Conservation (phyloP, 1,140 invertebrate species). For the Euglossa dilemma region DNA sequence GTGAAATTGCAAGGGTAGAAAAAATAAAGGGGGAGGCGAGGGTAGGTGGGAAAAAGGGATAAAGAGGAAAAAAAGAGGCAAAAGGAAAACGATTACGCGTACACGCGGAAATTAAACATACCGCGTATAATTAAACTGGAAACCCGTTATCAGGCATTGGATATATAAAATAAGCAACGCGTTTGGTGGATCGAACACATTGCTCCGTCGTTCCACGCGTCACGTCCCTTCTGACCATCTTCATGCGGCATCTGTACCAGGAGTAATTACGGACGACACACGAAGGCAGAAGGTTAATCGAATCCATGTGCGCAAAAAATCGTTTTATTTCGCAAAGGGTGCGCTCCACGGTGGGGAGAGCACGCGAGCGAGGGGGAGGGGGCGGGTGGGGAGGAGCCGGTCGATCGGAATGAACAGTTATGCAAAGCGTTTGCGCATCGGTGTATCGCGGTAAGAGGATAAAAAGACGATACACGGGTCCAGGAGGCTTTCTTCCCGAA, state of each 20-base stretch:
- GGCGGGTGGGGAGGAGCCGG: background rate
- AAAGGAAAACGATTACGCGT: background rate
- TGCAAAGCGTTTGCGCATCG: slow-evolving; percentile 23
- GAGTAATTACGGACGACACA: slow-evolving; percentile 13
- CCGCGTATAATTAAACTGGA: background rate
- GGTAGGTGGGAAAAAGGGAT: no score
- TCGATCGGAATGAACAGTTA: slow-evolving; percentile 10
- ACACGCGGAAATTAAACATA: background rate
- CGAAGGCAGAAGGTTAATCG: slow-evolving; percentile 12
- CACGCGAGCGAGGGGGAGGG: background rate
- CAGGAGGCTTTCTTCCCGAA: slow-evolving; percentile 2
- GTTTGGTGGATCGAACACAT: background rate
- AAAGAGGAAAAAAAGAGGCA: no score
- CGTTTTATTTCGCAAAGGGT: background rate
- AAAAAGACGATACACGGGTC: slow-evolving; percentile 23
- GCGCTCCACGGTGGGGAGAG: background rate
- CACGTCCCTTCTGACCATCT: background rate
- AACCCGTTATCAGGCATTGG: background rate
- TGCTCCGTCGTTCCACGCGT: background rate
- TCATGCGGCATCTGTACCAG: background rate
- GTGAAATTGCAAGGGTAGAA: no score
- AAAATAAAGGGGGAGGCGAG: no score
- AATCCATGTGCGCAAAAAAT: slow-evolving; percentile 11
- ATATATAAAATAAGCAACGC: background rate
- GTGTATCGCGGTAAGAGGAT: slow-evolving; percentile 20